These are phyloP conservation scores for Onchidella celtica DNA, from an alignment of 2,888 invertebrate species.

Conservation along the genomic window DNA sequence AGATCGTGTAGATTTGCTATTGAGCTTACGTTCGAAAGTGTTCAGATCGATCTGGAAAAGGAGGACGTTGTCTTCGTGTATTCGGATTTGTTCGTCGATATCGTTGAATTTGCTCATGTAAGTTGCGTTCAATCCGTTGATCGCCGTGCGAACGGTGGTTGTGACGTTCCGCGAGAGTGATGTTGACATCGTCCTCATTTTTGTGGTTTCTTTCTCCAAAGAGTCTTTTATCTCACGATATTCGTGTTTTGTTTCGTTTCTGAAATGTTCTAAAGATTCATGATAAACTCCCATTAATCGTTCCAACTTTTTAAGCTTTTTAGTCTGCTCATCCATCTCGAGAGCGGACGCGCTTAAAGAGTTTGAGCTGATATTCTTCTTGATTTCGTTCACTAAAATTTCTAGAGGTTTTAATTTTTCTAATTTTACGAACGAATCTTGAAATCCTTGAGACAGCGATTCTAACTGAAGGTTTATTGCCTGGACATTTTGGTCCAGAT, in stretches of 20 bases:
- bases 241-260: slow-evolving; percentile 59
- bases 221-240: slow-evolving; percentile 48
- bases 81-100: not conserved
- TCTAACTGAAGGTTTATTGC: slow-evolving; percentile 47
- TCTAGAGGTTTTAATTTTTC: slow-evolving; percentile 46
- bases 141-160: not conserved
- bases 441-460: slow-evolving; percentile 47
- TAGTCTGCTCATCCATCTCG: slow-evolving; percentile 51
- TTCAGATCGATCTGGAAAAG: slow-evolving; percentile 50
- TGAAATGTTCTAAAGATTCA: slow-evolving; percentile 59
- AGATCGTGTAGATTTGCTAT: slow-evolving; percentile 44
- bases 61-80: slow-evolving; percentile 47
- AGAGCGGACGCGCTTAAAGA: not conserved
- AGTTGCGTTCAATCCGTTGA: slow-evolving; percentile 45
- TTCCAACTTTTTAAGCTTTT: slow-evolving; percentile 54
- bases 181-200: slow-evolving; percentile 23
- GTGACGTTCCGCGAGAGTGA: slow-evolving; percentile 55
- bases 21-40: slow-evolving; percentile 46
- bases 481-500: slow-evolving; percentile 37
- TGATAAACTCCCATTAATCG: slow-evolving; percentile 54
- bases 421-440: slow-evolving; percentile 38
- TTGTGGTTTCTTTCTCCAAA: slow-evolving; percentile 40
- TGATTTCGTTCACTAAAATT: slow-evolving; percentile 50
- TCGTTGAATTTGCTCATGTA: not conserved
- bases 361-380: slow-evolving; percentile 49